Evolutionary conservation across 1,140 invertebrate species (phyloP).

Genomic region (Heliconius congener): DNA sequence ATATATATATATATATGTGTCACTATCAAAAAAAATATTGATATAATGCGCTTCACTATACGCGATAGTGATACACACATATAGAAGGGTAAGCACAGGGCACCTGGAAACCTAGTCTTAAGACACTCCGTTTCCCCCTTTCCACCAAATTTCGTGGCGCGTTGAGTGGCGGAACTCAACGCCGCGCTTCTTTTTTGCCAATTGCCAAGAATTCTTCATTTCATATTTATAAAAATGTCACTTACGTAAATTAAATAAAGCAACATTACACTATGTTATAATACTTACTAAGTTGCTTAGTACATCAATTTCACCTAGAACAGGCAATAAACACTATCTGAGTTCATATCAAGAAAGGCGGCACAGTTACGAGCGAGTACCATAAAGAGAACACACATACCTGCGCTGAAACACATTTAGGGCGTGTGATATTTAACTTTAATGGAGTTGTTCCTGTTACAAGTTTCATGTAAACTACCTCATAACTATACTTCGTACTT

Average conservation of each 20-base stretch:
- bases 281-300: background rate
- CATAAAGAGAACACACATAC: conserved; percentile 30
- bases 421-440: conserved; percentile 49
- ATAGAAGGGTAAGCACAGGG: no score
- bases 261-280: background rate
- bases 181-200: no score
- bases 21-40: no score
- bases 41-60: no score
- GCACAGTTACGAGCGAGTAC: conserved; percentile 15
- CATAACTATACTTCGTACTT: conserved; percentile 50
- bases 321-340: conserved; percentile 18
- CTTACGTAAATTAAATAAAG: background rate
- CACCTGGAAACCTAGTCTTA: no score
- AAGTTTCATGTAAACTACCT: conserved; percentile 42
- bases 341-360: conserved; percentile 19
- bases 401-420: conserved; percentile 39
- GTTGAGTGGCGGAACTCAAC: no score
- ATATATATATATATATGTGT: no score
- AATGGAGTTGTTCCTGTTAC: conserved; percentile 48
- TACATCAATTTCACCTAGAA: conserved; percentile 6
- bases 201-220: no score
- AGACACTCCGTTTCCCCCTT: no score
- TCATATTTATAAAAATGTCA: no score
- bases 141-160: no score
- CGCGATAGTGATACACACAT: no score